Percentiles rank a stretch among this genome's conserved stretches.
Conservation (phyloP, 2,888 invertebrate genomes). For the Nesidiocoris tenuis region DNA sequence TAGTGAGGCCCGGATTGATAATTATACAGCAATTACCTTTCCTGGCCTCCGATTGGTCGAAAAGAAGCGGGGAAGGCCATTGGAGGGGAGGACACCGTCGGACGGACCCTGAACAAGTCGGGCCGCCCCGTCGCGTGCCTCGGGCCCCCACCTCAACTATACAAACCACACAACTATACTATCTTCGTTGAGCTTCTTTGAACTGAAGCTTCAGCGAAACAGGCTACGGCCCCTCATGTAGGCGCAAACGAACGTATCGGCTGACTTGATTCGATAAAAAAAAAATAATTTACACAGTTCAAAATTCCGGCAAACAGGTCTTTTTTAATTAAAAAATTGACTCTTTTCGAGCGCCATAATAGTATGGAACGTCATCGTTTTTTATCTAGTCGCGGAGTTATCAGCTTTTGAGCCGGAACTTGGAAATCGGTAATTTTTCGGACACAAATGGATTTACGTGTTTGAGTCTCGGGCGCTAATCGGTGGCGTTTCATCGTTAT, state of each 20-base stretch:
- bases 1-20: neutral
- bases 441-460: conserved; percentile 22
- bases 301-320: no score
- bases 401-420: neutral
- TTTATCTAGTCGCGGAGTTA: neutral
- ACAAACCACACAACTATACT: neutral
- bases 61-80: neutral
- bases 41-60: neutral
- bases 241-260: neutral
- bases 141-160: neutral
- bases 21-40: neutral
- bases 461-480: neutral
- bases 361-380: no score
- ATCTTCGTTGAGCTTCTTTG: neutral
- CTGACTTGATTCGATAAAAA: neutral
- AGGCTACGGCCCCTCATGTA: neutral
- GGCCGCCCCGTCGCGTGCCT: neutral
- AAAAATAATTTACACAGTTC: neutral
- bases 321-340: no score
- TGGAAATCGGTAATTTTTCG: neutral
- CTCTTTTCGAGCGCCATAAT: no score
- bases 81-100: neutral
- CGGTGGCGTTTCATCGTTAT: conserved; percentile 23
- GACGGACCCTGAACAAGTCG: neutral
- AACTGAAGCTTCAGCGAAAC: neutral